These are phyloP conservation scores for Podargus strigoides DNA, from an alignment of 2,797 vertebrate species.

Conservation along the genomic window DNA sequence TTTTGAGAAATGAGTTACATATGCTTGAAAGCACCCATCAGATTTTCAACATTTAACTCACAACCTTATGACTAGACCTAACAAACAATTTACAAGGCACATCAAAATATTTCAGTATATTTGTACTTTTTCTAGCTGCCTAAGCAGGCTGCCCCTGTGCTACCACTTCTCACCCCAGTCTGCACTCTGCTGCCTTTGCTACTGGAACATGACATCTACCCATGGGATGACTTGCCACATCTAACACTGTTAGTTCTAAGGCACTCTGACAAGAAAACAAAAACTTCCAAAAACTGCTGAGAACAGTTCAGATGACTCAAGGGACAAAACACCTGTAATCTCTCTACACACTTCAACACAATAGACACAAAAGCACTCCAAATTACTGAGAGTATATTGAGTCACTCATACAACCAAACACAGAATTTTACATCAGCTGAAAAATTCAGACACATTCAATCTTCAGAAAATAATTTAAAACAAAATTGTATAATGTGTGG, in stretches of 20 bases:
- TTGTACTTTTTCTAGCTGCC: background rate
- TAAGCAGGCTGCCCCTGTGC: background rate
- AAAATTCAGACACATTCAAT: background rate
- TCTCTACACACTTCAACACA: background rate
- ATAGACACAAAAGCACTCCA: background rate
- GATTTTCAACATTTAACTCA: background rate
- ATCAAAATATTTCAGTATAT: background rate
- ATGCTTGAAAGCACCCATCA: background rate
- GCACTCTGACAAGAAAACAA: background rate
- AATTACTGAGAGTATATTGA: rapidly evolving
- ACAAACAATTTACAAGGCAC: background rate
- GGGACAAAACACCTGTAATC: background rate
- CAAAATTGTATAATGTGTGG: background rate
- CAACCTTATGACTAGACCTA: background rate
- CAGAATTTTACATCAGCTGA: rapidly evolving
- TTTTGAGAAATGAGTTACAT: background rate
- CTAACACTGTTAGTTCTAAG: background rate
- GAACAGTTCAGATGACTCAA: background rate
- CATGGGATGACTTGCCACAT: background rate
- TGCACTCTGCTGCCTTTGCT: background rate
- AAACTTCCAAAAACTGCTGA: background rate
- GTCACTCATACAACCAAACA: background rate
- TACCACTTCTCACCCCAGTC: background rate
- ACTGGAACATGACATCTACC: background rate
- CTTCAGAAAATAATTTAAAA: background rate